A percentile compares a stretch with the other conserved stretches of the same genome.
These are phyloP conservation scores for Homalodisca vitripennis DNA, from an alignment of 1,140 invertebrate genomes.

Conservation along the genomic window DNA sequence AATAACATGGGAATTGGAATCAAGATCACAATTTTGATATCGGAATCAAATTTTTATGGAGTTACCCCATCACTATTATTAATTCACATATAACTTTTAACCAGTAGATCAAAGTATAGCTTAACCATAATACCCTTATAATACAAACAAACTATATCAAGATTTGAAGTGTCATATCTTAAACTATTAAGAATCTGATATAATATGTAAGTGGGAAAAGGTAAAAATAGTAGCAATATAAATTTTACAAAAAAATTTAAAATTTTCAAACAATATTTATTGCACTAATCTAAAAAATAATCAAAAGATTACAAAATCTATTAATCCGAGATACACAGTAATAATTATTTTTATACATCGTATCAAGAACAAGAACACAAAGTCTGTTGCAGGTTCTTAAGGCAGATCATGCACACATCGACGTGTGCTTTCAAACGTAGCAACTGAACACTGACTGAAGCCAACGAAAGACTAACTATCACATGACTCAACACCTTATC, in stretches of 20 bases:
- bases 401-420: constrained; percentile 1
- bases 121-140: neutral
- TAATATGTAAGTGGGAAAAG: neutral
- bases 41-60: constrained; percentile 46
- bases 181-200: neutral
- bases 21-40: constrained; percentile 52
- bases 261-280: neutral
- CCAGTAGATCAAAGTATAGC: neutral
- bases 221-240: neutral
- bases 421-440: neutral
- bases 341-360: neutral
- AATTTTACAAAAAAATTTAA: neutral
- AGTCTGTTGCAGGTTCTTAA: constrained; percentile 18
- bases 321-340: neutral
- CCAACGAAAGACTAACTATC: constrained; percentile 20
- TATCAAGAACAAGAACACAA: constrained; percentile 13
- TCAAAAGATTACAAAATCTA: constrained; percentile 2
- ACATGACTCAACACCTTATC: constrained; percentile 2
- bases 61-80: neutral
- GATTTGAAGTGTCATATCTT: neutral
- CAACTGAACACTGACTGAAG: constrained; percentile 15
- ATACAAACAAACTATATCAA: neutral
- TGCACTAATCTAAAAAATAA: neutral
- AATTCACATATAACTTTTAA: neutral
- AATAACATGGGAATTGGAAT: constrained; percentile 45